phyloP scores from a whole-genome alignment of 2,113 vertebrate genomes.

The Cisticola juncidis region DNA sequence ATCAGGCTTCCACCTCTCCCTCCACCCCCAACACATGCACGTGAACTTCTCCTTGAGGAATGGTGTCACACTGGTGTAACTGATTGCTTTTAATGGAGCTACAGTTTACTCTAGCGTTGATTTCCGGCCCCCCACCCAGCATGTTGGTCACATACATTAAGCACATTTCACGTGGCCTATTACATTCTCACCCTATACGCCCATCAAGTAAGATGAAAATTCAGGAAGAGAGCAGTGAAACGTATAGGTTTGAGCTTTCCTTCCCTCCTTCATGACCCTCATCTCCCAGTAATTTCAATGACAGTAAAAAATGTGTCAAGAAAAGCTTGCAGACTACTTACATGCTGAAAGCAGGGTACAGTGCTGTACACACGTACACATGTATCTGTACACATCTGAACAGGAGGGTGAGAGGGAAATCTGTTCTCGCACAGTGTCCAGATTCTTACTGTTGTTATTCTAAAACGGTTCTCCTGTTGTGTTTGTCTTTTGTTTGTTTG shows the following conservation, averaged over 20 bases:
- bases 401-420: not conserved
- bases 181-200: not conserved
- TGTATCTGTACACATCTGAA: not conserved
- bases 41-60: slow-evolving; percentile 16
- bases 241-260: not conserved
- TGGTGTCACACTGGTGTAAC: not conserved
- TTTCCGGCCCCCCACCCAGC: not conserved
- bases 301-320: not conserved
- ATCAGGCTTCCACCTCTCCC: not conserved
- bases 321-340: not conserved
- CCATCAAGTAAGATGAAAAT: not conserved
- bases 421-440: not conserved
- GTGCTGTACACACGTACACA: not conserved
- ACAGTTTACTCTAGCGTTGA: not conserved
- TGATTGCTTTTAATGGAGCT: not conserved
- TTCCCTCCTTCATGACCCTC: not conserved
- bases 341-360: not conserved
- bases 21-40: not conserved
- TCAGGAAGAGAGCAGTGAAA: not conserved
- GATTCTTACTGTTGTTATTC: not conserved
- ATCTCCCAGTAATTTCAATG: not conserved
- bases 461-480: not conserved
- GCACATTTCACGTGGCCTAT: not conserved
- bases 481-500: not conserved
- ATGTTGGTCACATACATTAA: not conserved